These are phyloP conservation scores for Xyliphius kryptos DNA, from an alignment of 2,113 vertebrate genomes.

Conservation along the genomic window DNA sequence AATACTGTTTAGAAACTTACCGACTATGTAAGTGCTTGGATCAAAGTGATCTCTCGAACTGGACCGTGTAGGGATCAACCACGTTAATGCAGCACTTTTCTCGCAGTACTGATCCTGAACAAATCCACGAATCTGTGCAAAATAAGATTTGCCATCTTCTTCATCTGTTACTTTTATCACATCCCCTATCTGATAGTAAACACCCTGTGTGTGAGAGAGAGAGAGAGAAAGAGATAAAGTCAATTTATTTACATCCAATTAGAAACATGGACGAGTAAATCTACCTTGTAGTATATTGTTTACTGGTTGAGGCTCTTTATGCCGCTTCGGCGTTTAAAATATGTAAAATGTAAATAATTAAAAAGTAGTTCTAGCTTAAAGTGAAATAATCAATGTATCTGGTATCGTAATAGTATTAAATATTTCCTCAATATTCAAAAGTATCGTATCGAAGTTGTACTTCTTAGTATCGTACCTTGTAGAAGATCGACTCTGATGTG, in stretches of 20 bases:
- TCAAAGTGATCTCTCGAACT: constrained; percentile 89
- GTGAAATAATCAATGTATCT: no score
- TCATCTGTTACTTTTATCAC: constrained; percentile 92
- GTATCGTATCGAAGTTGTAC: no score
- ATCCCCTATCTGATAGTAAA: constrained; percentile 93
- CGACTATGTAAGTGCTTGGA: constrained; percentile 90
- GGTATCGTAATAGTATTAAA: no score
- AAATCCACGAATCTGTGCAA: constrained; percentile 93
- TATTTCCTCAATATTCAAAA: no score
- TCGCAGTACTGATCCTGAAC: constrained; percentile 98
- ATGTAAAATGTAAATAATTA: no score
- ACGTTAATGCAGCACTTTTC: constrained; percentile 91
- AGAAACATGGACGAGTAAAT: no score
- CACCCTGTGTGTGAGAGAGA: constrained; percentile 75
- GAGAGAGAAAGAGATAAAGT: background rate
- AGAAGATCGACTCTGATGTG: constrained; percentile 92
- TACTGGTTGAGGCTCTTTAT: no score
- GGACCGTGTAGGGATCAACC: constrained; percentile 88
- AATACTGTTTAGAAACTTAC: constrained; percentile 68
- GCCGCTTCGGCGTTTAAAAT: no score
- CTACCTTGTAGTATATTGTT: no score
- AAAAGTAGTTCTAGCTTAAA: no score
- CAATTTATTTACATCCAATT: no score
- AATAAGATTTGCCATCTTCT: constrained; percentile 88
- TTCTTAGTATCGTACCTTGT: no score